A percentile compares a stretch with the other conserved stretches of the same genome.
Conservation (phyloP, 2,888 invertebrate species). For the Drosophila flavopinicola region DNA sequence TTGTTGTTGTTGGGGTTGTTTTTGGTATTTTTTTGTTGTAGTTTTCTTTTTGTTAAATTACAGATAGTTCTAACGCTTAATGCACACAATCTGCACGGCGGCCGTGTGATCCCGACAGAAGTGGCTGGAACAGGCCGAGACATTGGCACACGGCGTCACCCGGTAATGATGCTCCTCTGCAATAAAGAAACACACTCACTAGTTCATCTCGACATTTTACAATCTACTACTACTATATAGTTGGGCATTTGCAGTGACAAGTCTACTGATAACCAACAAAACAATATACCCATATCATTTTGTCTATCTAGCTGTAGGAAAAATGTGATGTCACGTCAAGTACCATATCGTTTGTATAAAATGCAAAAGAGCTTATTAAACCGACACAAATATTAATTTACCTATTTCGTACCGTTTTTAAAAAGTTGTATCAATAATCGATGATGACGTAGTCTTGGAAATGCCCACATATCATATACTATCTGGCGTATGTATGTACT, state of each 20-base stretch:
- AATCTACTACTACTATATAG: neutral
- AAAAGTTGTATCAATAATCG: too few species aligned
- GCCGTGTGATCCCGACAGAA: conserved; percentile 68
- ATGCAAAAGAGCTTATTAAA: too few species aligned
- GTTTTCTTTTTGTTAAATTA: conserved; percentile 11
- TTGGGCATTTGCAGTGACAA: too few species aligned
- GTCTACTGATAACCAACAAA: too few species aligned
- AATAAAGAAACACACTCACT: conserved; percentile 8
- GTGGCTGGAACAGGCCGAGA: conserved; percentile 58
- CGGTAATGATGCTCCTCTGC: conserved; percentile 51
- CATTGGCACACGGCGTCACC: conserved; percentile 66
- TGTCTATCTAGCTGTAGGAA: too few species aligned
- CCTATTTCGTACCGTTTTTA: too few species aligned
- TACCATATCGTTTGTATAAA: too few species aligned
- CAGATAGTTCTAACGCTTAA: conserved; percentile 46
- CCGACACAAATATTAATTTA: too few species aligned
- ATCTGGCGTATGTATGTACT: neutral
- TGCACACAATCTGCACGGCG: conserved; percentile 66
- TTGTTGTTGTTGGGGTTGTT: neutral
- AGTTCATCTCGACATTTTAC: neutral
- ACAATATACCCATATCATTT: neutral
- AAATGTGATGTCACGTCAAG: too few species aligned
- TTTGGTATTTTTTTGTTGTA: neutral
- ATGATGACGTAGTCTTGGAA: too few species aligned
- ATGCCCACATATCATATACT: neutral